phyloP scores from a whole-genome alignment of 2,797 vertebrate genomes.

The Coccyzus lansbergi region DNA sequence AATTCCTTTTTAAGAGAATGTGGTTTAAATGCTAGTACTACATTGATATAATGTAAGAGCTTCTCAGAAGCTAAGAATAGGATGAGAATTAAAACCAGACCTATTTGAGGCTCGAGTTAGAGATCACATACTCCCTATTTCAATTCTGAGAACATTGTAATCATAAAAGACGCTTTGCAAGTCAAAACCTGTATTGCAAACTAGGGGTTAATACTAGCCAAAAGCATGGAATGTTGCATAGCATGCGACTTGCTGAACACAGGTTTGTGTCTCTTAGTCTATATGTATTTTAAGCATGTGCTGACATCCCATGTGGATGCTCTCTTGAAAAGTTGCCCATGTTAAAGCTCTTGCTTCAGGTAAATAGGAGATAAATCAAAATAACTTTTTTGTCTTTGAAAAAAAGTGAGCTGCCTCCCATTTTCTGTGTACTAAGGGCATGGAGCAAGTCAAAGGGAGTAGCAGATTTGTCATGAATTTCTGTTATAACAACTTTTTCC shows the following conservation, averaged over 20 bases:
- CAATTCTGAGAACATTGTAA: neutral
- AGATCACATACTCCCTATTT: neutral
- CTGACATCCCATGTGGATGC: neutral
- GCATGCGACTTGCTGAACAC: rapidly evolving
- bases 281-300: neutral
- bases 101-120: neutral
- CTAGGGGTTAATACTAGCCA: neutral
- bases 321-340: neutral
- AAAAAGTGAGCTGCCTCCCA: neutral
- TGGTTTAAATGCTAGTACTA: neutral
- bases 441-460: neutral
- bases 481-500: neutral
- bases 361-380: neutral
- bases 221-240: neutral
- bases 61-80: neutral
- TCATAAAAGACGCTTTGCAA: neutral
- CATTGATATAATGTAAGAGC: neutral
- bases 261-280: neutral
- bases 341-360: neutral
- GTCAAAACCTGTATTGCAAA: neutral
- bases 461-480: neutral
- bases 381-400: neutral
- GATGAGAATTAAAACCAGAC: neutral
- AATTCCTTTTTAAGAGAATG: neutral
- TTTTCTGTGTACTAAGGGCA: neutral